Percentiles rank a stretch among this genome's conserved stretches.
phyloP scores from a whole-genome alignment of 2,888 invertebrate genomes.

The Drosophila vallismaia region DNA sequence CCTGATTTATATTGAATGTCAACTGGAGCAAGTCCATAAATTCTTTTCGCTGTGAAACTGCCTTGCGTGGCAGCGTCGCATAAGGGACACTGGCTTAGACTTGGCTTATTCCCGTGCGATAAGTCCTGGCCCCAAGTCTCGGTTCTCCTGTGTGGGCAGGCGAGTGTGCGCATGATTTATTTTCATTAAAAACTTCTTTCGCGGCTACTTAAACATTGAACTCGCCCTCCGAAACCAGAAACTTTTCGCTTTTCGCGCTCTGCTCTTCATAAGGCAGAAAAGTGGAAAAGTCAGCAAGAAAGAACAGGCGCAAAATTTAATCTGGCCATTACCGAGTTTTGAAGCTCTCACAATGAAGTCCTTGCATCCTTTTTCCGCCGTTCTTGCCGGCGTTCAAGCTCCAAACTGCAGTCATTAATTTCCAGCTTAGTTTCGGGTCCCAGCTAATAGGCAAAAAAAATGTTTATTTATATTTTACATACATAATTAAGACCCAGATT shows the following conservation, averaged over 20 bases:
- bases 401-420: conserved; percentile 73
- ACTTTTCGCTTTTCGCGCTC: conserved; percentile 42
- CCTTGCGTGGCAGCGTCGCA: conserved; percentile 40
- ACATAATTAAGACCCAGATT: conserved; percentile 60
- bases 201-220: conserved; percentile 56
- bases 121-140: conserved; percentile 26
- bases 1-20: conserved; percentile 65
- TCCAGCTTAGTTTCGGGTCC: conserved; percentile 57
- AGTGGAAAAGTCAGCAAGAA: conserved; percentile 65
- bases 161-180: conserved; percentile 70
- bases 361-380: conserved; percentile 35
- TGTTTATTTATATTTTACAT: conserved; percentile 19
- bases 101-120: conserved; percentile 33
- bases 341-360: conserved; percentile 21
- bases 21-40: conserved; percentile 57
- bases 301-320: conserved; percentile 56
- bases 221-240: conserved; percentile 24
- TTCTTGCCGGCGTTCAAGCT: background rate
- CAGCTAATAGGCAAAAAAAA: conserved; percentile 48
- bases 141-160: conserved; percentile 43
- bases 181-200: conserved; percentile 64
- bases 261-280: conserved; percentile 44
- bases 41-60: conserved; percentile 28
- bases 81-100: conserved; percentile 14
- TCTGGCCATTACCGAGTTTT: conserved; percentile 72